Evolutionary conservation across 2,888 invertebrate genomes (phyloP).

Genomic region (Tridacna gigas): DNA sequence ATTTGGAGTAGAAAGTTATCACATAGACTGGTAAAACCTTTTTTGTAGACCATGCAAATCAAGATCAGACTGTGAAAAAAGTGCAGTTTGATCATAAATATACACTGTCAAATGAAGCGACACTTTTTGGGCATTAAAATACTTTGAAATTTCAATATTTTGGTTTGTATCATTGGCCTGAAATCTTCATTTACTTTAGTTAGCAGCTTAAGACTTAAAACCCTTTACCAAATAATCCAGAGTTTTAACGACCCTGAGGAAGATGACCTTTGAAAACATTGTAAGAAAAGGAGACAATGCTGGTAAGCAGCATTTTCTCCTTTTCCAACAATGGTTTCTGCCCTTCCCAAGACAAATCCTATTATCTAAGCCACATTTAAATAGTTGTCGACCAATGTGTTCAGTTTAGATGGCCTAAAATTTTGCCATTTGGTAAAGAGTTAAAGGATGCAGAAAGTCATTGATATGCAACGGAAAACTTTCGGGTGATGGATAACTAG

Average conservation of each 20-base stretch:
- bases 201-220: not conserved
- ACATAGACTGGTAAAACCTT: not conserved
- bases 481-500: slow-evolving; percentile 6
- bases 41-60: not conserved
- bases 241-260: not conserved
- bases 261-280: not conserved
- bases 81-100: too few species aligned
- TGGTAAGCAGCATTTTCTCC: not conserved
- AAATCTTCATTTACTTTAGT: too few species aligned
- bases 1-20: too few species aligned
- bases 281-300: not conserved
- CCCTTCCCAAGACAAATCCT: not conserved
- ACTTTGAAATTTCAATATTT: too few species aligned
- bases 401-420: too few species aligned
- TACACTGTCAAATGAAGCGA: too few species aligned
- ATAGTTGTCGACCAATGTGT: too few species aligned
- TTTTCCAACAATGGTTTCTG: not conserved
- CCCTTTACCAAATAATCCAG: not conserved
- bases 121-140: too few species aligned
- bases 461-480: slow-evolving; percentile 23
- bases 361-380: too few species aligned
- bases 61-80: too few species aligned
- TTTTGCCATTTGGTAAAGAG: too few species aligned
- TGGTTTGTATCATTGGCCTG: too few species aligned
- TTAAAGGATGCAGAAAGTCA: not conserved